A percentile compares a stretch with the other conserved stretches of the same genome.
Conservation (phyloP, 2,113 vertebrate species). For the Prietella phreatophila region DNA sequence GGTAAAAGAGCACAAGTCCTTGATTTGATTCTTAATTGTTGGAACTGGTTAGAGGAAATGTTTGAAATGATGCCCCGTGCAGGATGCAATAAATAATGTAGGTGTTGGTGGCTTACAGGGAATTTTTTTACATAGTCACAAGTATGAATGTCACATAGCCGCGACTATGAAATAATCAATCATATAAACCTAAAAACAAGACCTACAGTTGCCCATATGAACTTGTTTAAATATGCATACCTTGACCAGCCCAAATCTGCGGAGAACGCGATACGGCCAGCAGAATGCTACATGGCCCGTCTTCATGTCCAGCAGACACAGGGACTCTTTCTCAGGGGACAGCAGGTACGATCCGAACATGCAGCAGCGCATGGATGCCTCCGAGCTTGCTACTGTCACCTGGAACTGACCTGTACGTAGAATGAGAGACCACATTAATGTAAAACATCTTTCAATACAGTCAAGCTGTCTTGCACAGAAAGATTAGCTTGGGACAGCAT, state of each 20-base stretch:
- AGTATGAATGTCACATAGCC: too few relatives aligned
- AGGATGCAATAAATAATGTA: neutral
- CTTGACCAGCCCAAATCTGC: conserved; percentile 84
- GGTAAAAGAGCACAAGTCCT: neutral
- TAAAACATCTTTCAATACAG: neutral
- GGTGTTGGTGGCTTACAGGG: too few relatives aligned
- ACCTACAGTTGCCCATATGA: neutral
- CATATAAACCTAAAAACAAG: neutral
- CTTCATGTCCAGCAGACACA: conserved; percentile 67
- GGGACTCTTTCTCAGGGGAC: conserved; percentile 63
- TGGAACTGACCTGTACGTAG: conserved; percentile 68
- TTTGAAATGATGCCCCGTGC: neutral
- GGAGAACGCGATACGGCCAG: conserved; percentile 83
- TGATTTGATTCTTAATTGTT: neutral
- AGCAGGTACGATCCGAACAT: conserved; percentile 78
- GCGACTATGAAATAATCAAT: neutral
- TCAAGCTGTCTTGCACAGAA: neutral
- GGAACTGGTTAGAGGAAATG: neutral
- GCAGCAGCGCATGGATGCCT: conserved; percentile 74
- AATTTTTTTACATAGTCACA: too few relatives aligned
- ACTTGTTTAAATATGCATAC: conserved; percentile 61
- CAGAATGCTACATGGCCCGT: conserved; percentile 63
- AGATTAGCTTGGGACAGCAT: neutral
- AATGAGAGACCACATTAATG: neutral
- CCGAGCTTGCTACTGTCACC: conserved; percentile 74